Percentiles rank a stretch among this genome's conserved stretches.
These are phyloP conservation scores for Oscheius onirici DNA, from an alignment of 2,888 invertebrate genomes.

Conservation along the genomic window DNA sequence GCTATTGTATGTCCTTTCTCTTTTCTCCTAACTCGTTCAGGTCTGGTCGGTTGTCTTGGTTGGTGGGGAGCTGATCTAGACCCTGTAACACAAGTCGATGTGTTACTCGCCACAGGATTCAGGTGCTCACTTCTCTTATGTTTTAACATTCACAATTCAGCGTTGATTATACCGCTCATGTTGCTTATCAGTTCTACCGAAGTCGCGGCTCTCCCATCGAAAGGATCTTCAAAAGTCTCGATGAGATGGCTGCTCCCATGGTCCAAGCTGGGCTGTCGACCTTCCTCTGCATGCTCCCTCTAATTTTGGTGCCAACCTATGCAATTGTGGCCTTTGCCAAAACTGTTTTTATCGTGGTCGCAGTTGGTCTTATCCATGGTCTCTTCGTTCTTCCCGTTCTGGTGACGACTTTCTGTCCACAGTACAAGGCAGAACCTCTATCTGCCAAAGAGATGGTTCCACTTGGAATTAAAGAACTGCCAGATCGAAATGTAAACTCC, in stretches of 20 bases:
- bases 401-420: slow-evolving; percentile 36
- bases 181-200: slow-evolving; percentile 68
- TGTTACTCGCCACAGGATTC: slow-evolving; percentile 69
- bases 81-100: slow-evolving; percentile 68
- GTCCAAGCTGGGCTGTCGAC: slow-evolving; percentile 62
- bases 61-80: slow-evolving; percentile 70
- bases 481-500: slow-evolving; percentile 18
- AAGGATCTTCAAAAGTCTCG: slow-evolving; percentile 58
- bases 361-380: slow-evolving; percentile 58
- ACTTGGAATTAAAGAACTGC: neutral
- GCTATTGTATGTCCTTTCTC: slow-evolving; percentile 58
- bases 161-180: slow-evolving; percentile 67
- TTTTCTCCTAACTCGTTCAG: no score
- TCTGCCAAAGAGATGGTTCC: slow-evolving; percentile 11
- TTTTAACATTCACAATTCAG: slow-evolving; percentile 24
- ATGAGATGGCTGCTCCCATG: slow-evolving; percentile 68
- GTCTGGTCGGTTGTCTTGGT: slow-evolving; percentile 65
- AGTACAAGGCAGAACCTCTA: slow-evolving; percentile 31
- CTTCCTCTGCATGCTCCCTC: slow-evolving; percentile 68
- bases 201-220: slow-evolving; percentile 52
- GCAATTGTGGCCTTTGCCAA: slow-evolving; percentile 71
- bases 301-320: slow-evolving; percentile 70
- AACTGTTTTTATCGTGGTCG: slow-evolving; percentile 53
- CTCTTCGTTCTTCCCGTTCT: slow-evolving; percentile 59
- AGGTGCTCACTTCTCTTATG: slow-evolving; percentile 16